A percentile compares a stretch with the other conserved stretches of the same genome.
phyloP scores from a whole-genome alignment of 2,113 vertebrate genomes.

The Oreochromis aureus region DNA sequence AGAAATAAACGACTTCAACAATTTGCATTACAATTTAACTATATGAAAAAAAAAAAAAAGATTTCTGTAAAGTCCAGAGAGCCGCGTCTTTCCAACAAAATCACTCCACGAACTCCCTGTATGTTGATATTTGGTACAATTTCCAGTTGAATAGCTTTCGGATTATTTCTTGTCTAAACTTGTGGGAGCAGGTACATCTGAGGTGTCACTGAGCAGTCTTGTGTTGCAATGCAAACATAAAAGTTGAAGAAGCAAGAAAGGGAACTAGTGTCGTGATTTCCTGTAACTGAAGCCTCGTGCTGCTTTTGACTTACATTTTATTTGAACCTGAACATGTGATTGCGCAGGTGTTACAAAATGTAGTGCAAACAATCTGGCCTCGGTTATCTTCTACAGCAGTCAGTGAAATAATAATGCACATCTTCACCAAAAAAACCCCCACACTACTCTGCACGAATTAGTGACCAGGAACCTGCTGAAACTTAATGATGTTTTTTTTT shows the following conservation, averaged over 20 bases:
- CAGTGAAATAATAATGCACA: neutral
- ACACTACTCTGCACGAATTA: neutral
- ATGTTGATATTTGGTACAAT: neutral
- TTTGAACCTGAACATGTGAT: neutral
- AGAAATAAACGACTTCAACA: neutral
- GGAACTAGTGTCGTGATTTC: neutral
- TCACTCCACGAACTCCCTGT: neutral
- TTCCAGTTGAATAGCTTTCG: neutral
- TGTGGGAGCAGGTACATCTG: neutral
- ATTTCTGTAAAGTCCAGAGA: neutral
- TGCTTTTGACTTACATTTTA: neutral
- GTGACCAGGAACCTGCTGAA: neutral
- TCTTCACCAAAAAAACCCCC: rapidly evolving
- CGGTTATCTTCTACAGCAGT: neutral
- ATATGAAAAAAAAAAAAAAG: neutral
- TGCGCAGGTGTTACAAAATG: neutral
- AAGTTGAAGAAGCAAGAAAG: neutral
- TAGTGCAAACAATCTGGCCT: neutral
- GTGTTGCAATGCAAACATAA: neutral
- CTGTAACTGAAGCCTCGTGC: neutral
- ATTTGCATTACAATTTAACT: neutral
- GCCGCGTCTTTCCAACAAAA: neutral
- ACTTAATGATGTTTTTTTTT: neutral
- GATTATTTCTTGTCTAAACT: neutral
- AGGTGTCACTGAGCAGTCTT: neutral